Percentiles rank a stretch among this genome's conserved stretches.
Evolutionary conservation across 2,113 vertebrate genomes (phyloP).

Genomic region (Cygnus atratus): DNA sequence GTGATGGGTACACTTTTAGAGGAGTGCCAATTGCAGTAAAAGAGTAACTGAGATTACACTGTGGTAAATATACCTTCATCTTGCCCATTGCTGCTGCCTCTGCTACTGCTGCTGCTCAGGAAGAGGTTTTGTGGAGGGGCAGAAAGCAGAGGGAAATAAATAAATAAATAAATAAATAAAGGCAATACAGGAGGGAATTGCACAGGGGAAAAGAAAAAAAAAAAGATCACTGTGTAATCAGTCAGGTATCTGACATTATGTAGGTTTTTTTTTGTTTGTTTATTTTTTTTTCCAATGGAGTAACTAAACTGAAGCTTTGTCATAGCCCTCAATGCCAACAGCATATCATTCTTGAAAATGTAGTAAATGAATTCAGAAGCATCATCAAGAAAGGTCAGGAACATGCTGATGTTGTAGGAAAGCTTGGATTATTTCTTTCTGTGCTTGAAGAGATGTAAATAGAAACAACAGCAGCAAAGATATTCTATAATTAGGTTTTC

Average conservation of each 20-base stretch:
- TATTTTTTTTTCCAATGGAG: not conserved
- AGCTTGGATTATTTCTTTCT: conserved; percentile 52
- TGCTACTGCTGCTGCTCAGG: not conserved
- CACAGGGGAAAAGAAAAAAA: not conserved
- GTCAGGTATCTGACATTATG: fast-evolving
- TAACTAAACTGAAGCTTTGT: not conserved
- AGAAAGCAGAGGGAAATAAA: not conserved
- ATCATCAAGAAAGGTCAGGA: conserved; percentile 51
- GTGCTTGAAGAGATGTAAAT: conserved; percentile 67
- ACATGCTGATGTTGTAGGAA: conserved; percentile 59
- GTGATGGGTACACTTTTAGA: not conserved
- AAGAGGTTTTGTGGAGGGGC: not conserved
- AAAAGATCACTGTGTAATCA: not conserved
- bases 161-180: not conserved
- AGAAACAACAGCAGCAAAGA: conserved; percentile 63
- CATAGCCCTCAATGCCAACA: not conserved
- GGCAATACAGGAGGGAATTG: not conserved
- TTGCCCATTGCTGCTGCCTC: not conserved
- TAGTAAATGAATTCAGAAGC: conserved; percentile 31
- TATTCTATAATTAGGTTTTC: conserved; percentile 72
- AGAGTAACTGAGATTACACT: not conserved
- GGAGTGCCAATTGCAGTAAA: not conserved
- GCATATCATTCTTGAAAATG: not conserved
- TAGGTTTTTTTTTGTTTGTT: not conserved
- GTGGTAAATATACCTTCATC: not conserved